phyloP scores from a whole-genome alignment of 2,797 vertebrate genomes.

The Anolis apletophallus region DNA sequence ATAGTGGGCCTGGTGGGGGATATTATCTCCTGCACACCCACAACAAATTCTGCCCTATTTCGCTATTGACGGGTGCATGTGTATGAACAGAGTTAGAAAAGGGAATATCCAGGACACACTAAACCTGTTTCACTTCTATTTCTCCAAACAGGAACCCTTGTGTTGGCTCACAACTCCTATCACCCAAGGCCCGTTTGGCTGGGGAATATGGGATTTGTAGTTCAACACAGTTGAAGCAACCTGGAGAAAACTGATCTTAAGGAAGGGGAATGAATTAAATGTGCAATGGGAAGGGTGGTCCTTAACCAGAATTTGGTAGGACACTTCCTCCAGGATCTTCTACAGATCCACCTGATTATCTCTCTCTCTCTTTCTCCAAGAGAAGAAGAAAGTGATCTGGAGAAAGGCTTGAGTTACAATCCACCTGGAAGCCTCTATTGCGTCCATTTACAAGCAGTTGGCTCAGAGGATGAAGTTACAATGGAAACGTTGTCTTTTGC shows the following conservation, averaged over 20 bases:
- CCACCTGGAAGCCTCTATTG: background rate
- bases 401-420: background rate
- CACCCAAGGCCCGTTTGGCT: background rate
- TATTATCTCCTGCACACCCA: background rate
- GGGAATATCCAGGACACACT: background rate
- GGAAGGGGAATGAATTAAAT: background rate
- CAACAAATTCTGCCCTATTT: background rate
- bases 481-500: background rate
- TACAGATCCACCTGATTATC: background rate
- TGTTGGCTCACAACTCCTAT: background rate
- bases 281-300: background rate
- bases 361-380: too few relatives aligned
- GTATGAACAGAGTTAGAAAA: conserved; percentile 13
- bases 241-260: background rate
- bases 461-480: background rate
- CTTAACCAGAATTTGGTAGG: background rate
- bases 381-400: background rate
- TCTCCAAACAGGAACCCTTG: background rate
- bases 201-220: background rate
- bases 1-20: background rate
- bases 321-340: background rate
- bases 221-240: background rate
- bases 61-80: background rate
- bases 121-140: background rate
- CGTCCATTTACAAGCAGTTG: background rate